Conservation (phyloP, 2,888 invertebrate genomes). For the Lepetodrilus schrolli region DNA sequence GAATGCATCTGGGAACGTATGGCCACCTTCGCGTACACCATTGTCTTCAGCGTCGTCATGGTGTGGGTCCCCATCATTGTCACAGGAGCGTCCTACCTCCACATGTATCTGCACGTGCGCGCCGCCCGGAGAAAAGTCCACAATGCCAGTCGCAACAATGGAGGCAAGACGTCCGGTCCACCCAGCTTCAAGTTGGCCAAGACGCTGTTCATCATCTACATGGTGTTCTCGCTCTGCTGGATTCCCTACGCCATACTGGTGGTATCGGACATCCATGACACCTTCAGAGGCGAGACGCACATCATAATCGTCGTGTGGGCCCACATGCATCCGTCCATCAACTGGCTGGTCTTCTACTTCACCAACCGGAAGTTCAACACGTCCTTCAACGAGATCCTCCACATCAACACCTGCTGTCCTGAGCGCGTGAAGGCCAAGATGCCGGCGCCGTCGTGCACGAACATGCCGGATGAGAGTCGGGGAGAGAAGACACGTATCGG, state of each 20-base stretch:
- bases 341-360: constrained; percentile 55
- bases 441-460: background rate
- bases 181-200: constrained; percentile 44
- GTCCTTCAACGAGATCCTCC: constrained; percentile 39
- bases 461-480: background rate
- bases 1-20: constrained; percentile 64
- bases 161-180: background rate
- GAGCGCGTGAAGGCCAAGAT: background rate
- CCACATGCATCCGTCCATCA: constrained; percentile 55
- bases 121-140: background rate
- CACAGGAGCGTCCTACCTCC: constrained; percentile 51
- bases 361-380: constrained; percentile 50
- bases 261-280: constrained; percentile 51
- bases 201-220: constrained; percentile 60
- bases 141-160: background rate
- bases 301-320: constrained; percentile 53
- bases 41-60: constrained; percentile 53
- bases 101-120: constrained; percentile 46
- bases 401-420: background rate
- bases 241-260: constrained; percentile 60
- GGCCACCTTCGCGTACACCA: constrained; percentile 55
- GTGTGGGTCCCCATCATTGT: constrained; percentile 58
- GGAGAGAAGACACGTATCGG: background rate
- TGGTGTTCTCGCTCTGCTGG: constrained; percentile 61
- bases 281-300: constrained; percentile 52